Evolutionary conservation across 2,888 invertebrate genomes (phyloP).

Genomic region (Caenorhabditis panamensis): DNA sequence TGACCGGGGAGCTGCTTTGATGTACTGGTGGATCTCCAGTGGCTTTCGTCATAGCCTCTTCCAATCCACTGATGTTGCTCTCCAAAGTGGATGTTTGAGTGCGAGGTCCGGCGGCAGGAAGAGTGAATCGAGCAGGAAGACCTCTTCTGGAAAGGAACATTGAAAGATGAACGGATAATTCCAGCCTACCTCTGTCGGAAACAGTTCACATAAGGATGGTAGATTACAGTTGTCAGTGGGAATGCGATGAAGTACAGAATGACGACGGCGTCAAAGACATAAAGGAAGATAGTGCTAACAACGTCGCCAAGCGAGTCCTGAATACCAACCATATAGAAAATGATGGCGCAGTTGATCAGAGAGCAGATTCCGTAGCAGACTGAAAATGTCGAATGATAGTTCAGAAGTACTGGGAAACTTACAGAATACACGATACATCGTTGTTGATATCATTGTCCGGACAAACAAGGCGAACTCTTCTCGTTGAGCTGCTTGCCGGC

Average conservation of each 20-base stretch:
- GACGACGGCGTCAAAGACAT: constrained; percentile 75
- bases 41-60: constrained; percentile 52
- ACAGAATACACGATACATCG: constrained; percentile 69
- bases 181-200: constrained; percentile 42
- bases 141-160: constrained; percentile 31
- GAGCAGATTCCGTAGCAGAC: constrained; percentile 72
- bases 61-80: constrained; percentile 56
- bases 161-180: background rate
- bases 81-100: constrained; percentile 65
- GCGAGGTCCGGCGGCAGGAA: constrained; percentile 27
- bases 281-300: constrained; percentile 72
- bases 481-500: constrained; percentile 50
- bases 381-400: constrained; percentile 21
- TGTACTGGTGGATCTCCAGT: constrained; percentile 25
- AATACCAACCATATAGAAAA: constrained; percentile 79
- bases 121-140: constrained; percentile 38
- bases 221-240: constrained; percentile 75
- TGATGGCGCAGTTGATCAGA: constrained; percentile 71
- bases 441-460: constrained; percentile 60
- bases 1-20: constrained; percentile 8
- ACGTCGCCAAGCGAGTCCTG: constrained; percentile 73
- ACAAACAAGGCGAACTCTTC: constrained; percentile 62
- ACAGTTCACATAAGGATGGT: constrained; percentile 77
- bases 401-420: constrained; percentile 28
- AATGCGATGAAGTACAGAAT: constrained; percentile 77